A percentile compares a stretch with the other conserved stretches of the same genome.
These are phyloP conservation scores for Achroia grisella DNA, from an alignment of 1,140 invertebrate genomes.

Conservation along the genomic window DNA sequence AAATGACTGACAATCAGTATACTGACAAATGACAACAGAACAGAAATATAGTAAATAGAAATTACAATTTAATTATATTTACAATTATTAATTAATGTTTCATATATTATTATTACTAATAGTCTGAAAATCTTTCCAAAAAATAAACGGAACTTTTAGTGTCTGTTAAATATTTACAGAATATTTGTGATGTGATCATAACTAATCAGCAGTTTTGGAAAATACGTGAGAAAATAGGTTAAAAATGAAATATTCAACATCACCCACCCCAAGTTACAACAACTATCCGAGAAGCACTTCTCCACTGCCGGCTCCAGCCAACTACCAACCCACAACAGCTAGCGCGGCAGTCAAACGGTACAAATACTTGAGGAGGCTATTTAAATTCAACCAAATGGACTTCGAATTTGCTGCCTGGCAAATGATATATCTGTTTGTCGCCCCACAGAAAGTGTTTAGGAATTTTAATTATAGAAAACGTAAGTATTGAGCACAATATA, in stretches of 20 bases:
- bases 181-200: too few relatives aligned
- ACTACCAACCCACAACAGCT: conserved; percentile 81
- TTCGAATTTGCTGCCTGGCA: conserved; percentile 99
- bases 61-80: too few relatives aligned
- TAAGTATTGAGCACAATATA: conserved; percentile 70
- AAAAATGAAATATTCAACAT: conserved; percentile 80
- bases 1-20: too few relatives aligned
- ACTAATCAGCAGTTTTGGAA: too few relatives aligned
- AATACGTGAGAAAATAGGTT: background rate
- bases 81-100: too few relatives aligned
- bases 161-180: too few relatives aligned
- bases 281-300: conserved; percentile 73
- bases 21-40: too few relatives aligned
- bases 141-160: too few relatives aligned
- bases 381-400: conserved; percentile 99
- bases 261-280: conserved; percentile 72
- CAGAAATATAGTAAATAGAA: too few relatives aligned
- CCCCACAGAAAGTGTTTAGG: conserved; percentile 98
- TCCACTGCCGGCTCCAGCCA: conserved; percentile 75
- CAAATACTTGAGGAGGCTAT: conserved; percentile 91
- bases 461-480: conserved; percentile 99
- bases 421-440: conserved; percentile 96
- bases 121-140: too few relatives aligned
- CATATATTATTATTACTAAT: too few relatives aligned
- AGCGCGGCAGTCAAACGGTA: conserved; percentile 93